phyloP scores from a whole-genome alignment of 2,113 vertebrate species.

The Jaculus jaculus region DNA sequence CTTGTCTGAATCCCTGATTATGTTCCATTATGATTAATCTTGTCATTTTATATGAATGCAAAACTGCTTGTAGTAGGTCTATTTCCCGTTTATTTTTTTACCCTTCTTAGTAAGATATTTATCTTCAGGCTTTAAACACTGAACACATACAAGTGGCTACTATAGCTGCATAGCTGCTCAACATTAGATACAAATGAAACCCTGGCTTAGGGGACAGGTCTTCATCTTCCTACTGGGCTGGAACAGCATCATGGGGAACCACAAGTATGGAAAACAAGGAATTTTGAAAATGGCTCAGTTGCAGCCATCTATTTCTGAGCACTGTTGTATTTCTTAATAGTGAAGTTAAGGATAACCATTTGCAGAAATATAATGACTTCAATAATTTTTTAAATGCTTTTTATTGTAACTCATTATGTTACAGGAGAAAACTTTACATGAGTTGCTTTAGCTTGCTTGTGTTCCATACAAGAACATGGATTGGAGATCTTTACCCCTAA shows the following conservation, averaged over 20 bases:
- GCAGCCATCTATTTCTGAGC: fast-evolving
- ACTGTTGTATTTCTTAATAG: background rate
- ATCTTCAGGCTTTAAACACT: background rate
- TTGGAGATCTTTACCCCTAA: background rate
- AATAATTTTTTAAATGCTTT: background rate
- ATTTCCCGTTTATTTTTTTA: background rate
- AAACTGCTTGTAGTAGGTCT: background rate
- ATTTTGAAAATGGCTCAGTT: background rate
- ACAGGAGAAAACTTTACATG: background rate
- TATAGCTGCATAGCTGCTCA: background rate
- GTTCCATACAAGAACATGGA: background rate
- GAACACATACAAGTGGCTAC: background rate
- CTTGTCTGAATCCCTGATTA: background rate
- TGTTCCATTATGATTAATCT: background rate
- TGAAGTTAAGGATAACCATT: background rate
- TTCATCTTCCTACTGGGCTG: background rate
- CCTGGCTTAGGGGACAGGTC: background rate
- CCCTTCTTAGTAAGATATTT: background rate
- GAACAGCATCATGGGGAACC: background rate
- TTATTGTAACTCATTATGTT: background rate
- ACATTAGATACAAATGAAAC: background rate
- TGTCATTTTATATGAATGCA: background rate
- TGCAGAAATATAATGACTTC: background rate
- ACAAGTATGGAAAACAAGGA: background rate
- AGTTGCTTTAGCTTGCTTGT: background rate